Conservation (phyloP, 2,113 vertebrate species). For the Seriola quinqueradiata region DNA sequence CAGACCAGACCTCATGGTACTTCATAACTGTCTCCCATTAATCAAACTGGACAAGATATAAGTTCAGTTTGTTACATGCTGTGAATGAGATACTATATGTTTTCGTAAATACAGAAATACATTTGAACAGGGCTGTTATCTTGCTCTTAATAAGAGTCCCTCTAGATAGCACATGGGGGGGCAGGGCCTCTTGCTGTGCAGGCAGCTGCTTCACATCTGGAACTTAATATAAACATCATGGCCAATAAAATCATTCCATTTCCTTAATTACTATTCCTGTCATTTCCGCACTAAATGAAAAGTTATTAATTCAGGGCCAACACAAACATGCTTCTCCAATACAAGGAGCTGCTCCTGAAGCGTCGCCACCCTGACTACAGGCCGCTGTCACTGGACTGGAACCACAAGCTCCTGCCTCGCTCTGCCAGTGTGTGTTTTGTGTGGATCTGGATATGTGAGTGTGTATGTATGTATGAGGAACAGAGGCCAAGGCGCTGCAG, state of each 20-base stretch:
- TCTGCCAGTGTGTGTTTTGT: constrained; percentile 53
- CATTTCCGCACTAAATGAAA: constrained; percentile 88
- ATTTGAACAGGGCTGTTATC: constrained; percentile 66
- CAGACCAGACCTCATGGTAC: constrained; percentile 46
- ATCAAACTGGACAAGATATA: constrained; percentile 59
- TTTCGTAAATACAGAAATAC: constrained; percentile 44
- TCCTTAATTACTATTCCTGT: constrained; percentile 91
- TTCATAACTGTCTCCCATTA: constrained; percentile 48
- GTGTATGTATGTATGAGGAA: constrained; percentile 29
- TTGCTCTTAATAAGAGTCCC: constrained; percentile 67
- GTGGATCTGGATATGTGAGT: constrained; percentile 28
- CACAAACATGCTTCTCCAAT: constrained; percentile 81
- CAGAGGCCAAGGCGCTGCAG: constrained; percentile 55
- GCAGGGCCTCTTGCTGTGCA: constrained; percentile 72
- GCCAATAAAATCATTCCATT: constrained; percentile 89
- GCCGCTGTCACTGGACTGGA: constrained; percentile 76
- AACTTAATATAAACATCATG: constrained; percentile 87
- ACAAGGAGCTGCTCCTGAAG: constrained; percentile 72
- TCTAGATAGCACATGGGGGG: constrained; percentile 66
- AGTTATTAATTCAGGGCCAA: constrained; percentile 85
- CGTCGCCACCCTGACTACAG: constrained; percentile 74
- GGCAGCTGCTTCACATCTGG: constrained; percentile 91
- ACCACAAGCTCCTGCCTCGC: constrained; percentile 72
- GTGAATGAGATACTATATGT: constrained; percentile 49
- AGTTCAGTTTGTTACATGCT: constrained; percentile 39